Base-by-base conservation (phyloP, 2,888 invertebrate species). In the Agrilus biguttatus region DNA sequence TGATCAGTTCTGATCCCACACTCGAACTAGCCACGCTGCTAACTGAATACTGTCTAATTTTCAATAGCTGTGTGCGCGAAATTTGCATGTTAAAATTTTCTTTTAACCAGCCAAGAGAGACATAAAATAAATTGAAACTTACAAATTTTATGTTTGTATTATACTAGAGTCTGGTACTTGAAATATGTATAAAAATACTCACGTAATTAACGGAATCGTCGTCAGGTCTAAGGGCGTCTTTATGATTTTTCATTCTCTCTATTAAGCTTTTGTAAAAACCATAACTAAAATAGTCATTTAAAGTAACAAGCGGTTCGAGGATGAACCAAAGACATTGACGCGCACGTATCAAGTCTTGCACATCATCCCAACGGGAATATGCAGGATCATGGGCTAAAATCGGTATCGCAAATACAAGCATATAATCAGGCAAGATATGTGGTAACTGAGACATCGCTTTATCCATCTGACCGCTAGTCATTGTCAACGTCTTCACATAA, bases 321-420 rank as follows among this genome's bases (percentile, higher is more conserved):
- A 96, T 78, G 64, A 93, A 93, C 84, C 91, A 92, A 42, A 96
- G 70, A 65, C 93, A 93, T 58, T 87, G 82, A 58, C 86, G 83
- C 48, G 91, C 61, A 55, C 73, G 72, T 67, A 83, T 82, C 43
- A 96, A 72, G 56, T 91, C 86, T 19, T 73, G 68, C 14, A 83
- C 72, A 59, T 89, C 85, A 56, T 83, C 78, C 66, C 83, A 78
- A 50, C 77, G 73, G 40, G 81, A 82, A 62, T 85, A 88, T 52
- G 79, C 76, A 6, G 90, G 86, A 67, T 92, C 88, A 64, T 96
- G 93, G n/a, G 95, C 86, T 45, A 97, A 73, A 41, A 97, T 79
- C 39, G 96, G 91, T 53, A 96, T 84, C n/a, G 92, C 88, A 68
- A 95, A 96, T 51, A 93, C 90, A 59, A 97, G 70, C 83, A 93